Conservation (phyloP, 1,140 invertebrate species). For the Hycleus phaleratus region DNA sequence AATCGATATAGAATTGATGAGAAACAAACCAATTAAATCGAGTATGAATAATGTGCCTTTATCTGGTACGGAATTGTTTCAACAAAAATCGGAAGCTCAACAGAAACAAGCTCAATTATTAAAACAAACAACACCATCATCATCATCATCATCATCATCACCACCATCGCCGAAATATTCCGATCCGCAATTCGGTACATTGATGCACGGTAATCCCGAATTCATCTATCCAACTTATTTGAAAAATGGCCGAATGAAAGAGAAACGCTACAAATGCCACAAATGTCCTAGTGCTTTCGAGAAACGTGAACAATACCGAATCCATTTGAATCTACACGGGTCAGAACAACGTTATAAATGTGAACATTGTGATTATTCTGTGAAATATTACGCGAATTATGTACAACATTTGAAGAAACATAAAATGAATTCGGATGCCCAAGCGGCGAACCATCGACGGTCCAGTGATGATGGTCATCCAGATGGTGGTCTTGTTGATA, state of each 20-base stretch:
- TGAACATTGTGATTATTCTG: conserved; percentile 80
- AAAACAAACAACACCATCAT: conserved; percentile 14
- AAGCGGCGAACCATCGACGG: conserved; percentile 39
- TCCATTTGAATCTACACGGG: conserved; percentile 76
- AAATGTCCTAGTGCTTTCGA: conserved; percentile 86
- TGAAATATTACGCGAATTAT: conserved; percentile 77
- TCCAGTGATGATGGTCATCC: conserved; percentile 21
- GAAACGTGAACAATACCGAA: conserved; percentile 75
- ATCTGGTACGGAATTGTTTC: conserved; percentile 55
- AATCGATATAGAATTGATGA: conserved; percentile 15
- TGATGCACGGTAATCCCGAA: conserved; percentile 63
- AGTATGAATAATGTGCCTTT: conserved; percentile 43
- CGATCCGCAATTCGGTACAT: conserved; percentile 57
- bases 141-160: neutral
- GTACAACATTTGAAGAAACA: conserved; percentile 73
- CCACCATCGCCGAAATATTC: conserved; percentile 8
- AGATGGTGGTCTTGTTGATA: neutral
- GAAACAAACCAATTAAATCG: conserved; percentile 37
- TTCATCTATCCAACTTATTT: conserved; percentile 68
- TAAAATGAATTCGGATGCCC: conserved; percentile 59
- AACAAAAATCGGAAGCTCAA: conserved; percentile 52
- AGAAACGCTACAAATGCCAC: conserved; percentile 73
- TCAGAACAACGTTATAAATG: conserved; percentile 77
- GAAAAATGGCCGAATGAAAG: conserved; percentile 65
- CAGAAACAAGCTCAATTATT: conserved; percentile 13